Evolutionary conservation across 23 tunicate genomes (phyloP), one percentile per base, ranked within the genome.

Genomic region (Styela plicata): DNA sequence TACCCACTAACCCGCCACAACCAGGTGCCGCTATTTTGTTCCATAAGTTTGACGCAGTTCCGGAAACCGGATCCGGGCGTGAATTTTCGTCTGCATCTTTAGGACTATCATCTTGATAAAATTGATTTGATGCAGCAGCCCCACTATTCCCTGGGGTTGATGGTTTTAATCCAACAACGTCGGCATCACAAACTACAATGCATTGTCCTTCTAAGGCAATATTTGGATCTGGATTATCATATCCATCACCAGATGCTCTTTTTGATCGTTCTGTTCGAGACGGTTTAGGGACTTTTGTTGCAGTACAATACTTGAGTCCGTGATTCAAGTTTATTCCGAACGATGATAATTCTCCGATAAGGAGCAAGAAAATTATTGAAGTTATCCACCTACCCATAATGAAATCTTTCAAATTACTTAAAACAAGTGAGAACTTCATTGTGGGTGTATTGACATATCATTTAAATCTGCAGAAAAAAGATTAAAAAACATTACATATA

Each of bases 131-230:
- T 5, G 7, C 13, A 1, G 90, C 90, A 5, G 7, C 57, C 57
- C 13, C 10, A 13, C 57, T 44, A 5, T 13, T 44, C 13, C 13
- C 13, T 44, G 7, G 10, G 7, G 13, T 5, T 44, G 57, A 44
- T 36, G 44, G 5, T 21, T 64, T 34, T 52, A 33, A 24, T 18
- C 74, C 68, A 21, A 24, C 16, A 1, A 22, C 28, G 31, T 75
- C 34, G 23, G 90, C 79, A 32, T 87, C 91, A 69, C 91, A 87
- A 16, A 82, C 91, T 21, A 82, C 86, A 20, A 87, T 76, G 64
- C 91, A 87, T 22, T 82, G 35, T 61, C 91, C 91, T 57, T 87
- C 79, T 52, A 82, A 36, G 31, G 86, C 83, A 23, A 81, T 65
- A 28, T 67, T 67, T 18, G 71, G 71, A 29, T 67, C 71, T 24